Base-by-base conservation (phyloP, 2,113 vertebrate species). In the Archocentrus centrarchus region DNA sequence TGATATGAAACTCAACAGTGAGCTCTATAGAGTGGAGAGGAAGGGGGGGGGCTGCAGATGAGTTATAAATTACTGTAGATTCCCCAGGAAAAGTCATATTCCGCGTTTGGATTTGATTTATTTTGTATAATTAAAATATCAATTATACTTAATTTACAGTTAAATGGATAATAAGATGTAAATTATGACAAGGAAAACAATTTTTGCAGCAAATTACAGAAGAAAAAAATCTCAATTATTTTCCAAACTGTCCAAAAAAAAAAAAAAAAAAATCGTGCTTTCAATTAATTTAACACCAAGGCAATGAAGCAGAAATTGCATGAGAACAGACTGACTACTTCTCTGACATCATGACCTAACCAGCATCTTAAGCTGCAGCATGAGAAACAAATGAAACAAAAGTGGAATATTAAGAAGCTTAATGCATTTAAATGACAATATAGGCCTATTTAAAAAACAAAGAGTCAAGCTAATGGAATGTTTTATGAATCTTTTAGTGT, bases 401-500 rank as follows among this genome's bases (percentile, higher is more conserved):
- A 73, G 32, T 55, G 11, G 27, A 73, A 20, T 27, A 73, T 73
- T 73, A 73, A 73, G 27, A 55, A 55, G 68, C 68, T 73, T 73
- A 73, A 73, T 55, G 68, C 47, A 14, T 32, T 70, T 70, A 70
- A 50, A 70, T 70, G 15, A 70, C 66, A 63, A n/a, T 24, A 64
- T 24, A 3, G n/a, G 11, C 7, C 62, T 41, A 41, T 64, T 64
- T 41, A 73, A 73, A 73, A 55, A 24, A 32, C 4, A 6, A 17
- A 32, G 44, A 32, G 44, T 50, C 47, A 0, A n/a, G 27, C 27
- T 73, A 70, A 53, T 70, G 66, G 66, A 70, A 70, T 6, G 1
- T 2, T 70, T 50, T 30, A 30, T 70, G 41, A 70, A 20, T 70
- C 9, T 70, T 70, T 70, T 50, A 73, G 6, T 32, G 66, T 70